These are phyloP conservation scores for Pomatorhinus ruficollis DNA, from an alignment of 2,113 vertebrate genomes.

Conservation along the genomic window DNA sequence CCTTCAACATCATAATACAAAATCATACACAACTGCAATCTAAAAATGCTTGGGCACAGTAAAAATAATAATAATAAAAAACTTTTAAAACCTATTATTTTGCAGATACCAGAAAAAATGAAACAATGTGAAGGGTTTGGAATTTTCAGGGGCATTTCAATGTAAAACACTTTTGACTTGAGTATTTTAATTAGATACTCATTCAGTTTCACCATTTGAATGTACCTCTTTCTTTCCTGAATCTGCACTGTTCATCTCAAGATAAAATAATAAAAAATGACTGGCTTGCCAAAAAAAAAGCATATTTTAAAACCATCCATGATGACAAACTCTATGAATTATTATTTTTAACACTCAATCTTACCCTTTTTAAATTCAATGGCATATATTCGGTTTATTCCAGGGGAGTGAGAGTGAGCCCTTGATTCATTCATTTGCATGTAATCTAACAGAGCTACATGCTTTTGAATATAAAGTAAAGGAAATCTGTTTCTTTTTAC, in stretches of 20 bases:
- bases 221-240: neutral
- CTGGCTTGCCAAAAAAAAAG: neutral
- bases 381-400: neutral
- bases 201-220: neutral
- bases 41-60: neutral
- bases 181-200: neutral
- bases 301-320: neutral
- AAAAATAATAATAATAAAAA: neutral
- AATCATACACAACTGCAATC: neutral
- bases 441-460: neutral
- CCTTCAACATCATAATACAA: neutral
- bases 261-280: neutral
- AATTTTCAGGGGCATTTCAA: neutral
- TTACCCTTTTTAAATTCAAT: neutral
- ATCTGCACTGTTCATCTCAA: neutral
- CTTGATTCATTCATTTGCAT: slow-evolving; percentile 14
- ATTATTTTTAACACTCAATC: neutral
- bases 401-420: neutral
- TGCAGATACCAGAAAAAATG: neutral
- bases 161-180: neutral
- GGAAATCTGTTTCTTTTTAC: neutral
- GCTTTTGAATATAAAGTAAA: slow-evolving; percentile 16
- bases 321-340: neutral
- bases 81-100: neutral
- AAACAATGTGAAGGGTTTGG: neutral